Percentiles rank a stretch among this genome's conserved stretches.
Conservation (phyloP, 2,888 invertebrate genomes). For the Macaria liturata region DNA sequence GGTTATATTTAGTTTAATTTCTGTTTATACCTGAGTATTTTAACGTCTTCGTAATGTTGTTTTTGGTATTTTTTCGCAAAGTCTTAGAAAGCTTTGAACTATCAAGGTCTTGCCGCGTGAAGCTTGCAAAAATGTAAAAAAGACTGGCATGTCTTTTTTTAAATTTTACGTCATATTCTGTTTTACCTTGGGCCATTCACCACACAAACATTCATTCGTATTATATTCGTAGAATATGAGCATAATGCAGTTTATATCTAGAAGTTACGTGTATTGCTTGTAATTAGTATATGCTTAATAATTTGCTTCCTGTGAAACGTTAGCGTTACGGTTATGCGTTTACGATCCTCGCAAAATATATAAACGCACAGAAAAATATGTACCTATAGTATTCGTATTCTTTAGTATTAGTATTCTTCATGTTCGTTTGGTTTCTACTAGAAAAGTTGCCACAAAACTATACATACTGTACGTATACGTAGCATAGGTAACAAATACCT, state of each 20-base stretch:
- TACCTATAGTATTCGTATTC: too few species aligned
- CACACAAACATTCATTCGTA: constrained; percentile 30
- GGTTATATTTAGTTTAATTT: too few species aligned
- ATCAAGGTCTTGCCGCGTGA: too few species aligned
- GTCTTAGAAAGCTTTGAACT: too few species aligned
- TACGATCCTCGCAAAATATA: constrained; percentile 39
- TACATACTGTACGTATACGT: too few species aligned
- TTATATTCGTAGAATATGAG: background rate
- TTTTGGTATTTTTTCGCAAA: too few species aligned
- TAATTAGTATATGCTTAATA: constrained; percentile 46
- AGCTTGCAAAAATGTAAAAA: background rate
- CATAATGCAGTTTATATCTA: constrained; percentile 49
- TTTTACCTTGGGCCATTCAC: constrained; percentile 60
- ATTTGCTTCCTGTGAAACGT: constrained; percentile 47
- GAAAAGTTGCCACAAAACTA: too few species aligned
- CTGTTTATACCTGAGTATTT: too few species aligned
- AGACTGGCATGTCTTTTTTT: constrained; percentile 19
- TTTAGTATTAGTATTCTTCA: too few species aligned
- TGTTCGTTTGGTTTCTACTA: too few species aligned
- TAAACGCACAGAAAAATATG: background rate
- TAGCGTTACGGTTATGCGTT: constrained; percentile 47
- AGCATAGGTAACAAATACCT: too few species aligned
- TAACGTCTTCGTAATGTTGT: too few species aligned
- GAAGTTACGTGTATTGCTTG: constrained; percentile 51
- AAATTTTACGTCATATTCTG: constrained; percentile 31